Evolutionary conservation across 1,140 invertebrate genomes (phyloP).

Genomic region (Hesperophylax magnus): DNA sequence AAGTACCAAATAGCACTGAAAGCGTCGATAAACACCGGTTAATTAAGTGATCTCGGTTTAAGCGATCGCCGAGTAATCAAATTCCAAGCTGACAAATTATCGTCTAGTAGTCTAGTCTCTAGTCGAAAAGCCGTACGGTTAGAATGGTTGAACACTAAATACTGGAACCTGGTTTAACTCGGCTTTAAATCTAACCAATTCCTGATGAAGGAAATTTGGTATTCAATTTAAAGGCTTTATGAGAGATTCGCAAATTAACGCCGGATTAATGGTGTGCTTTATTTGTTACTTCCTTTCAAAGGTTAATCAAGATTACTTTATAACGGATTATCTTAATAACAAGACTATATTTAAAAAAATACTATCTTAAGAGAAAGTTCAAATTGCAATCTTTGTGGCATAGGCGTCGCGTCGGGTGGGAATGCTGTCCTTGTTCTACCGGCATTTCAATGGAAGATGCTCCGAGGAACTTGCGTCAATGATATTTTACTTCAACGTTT

Average conservation of each 20-base stretch:
- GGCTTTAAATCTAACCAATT: conserved; percentile 17
- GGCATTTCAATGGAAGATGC: too few species aligned
- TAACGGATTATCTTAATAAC: too few species aligned
- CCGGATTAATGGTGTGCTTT: neutral
- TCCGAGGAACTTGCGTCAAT: too few species aligned
- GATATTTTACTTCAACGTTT: too few species aligned
- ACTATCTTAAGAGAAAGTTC: too few species aligned
- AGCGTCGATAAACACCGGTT: neutral
- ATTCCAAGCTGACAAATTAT: conserved; percentile 38
- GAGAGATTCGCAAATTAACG: neutral
- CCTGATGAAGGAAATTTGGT: conserved; percentile 7
- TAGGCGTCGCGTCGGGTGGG: too few species aligned
- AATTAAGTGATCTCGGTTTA: conserved; percentile 19
- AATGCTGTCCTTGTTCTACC: too few species aligned
- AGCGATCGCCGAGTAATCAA: conserved; percentile 10
- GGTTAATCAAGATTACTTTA: too few species aligned
- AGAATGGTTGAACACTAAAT: conserved; percentile 20
- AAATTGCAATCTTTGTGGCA: too few species aligned
- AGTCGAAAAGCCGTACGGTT: conserved; percentile 19
- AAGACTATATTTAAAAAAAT: too few species aligned
- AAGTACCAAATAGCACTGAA: too few species aligned
- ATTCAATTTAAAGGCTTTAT: conserved; percentile 29
- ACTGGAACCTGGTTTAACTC: conserved; percentile 26
- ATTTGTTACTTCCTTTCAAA: neutral
- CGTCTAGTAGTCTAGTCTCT: too few species aligned